These are phyloP conservation scores for Sceloporus tristichus DNA, from an alignment of 2,113 vertebrate species.

Conservation along the genomic window DNA sequence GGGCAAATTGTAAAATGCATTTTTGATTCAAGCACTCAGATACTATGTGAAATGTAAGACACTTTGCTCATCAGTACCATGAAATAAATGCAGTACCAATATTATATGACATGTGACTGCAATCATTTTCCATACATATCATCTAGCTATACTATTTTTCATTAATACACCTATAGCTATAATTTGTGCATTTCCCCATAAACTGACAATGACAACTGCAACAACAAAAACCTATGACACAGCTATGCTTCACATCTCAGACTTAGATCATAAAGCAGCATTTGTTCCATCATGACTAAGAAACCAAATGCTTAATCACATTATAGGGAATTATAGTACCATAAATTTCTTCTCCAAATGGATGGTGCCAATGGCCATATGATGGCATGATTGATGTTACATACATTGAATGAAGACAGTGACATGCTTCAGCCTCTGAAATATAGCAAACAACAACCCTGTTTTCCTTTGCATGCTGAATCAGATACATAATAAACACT, in stretches of 20 bases:
- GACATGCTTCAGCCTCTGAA: slow-evolving; percentile 17
- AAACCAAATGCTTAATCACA: slow-evolving; percentile 33
- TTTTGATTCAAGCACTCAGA: not conserved
- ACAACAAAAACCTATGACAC: not conserved
- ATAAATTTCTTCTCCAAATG: slow-evolving; percentile 31
- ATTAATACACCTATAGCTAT: not conserved
- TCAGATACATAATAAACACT: slow-evolving; percentile 25
- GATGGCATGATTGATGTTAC: slow-evolving; percentile 40
- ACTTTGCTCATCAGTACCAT: not conserved
- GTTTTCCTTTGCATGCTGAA: not conserved
- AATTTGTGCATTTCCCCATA: not conserved
- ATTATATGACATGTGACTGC: not conserved
- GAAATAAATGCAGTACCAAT: not conserved
- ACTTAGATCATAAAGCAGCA: not conserved
- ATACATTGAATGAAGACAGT: slow-evolving; percentile 41
- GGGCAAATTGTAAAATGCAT: not conserved
- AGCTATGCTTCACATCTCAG: not conserved
- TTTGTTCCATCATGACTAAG: not conserved
- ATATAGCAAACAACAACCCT: not conserved
- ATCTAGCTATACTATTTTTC: not conserved
- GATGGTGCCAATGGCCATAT: not conserved
- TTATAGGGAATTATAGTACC: slow-evolving; percentile 42
- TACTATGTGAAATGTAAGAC: not conserved
- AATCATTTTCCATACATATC: not conserved
- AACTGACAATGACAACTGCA: not conserved